phyloP scores from a whole-genome alignment of 2,888 invertebrate genomes.

The Callyntrura sp. region DNA sequence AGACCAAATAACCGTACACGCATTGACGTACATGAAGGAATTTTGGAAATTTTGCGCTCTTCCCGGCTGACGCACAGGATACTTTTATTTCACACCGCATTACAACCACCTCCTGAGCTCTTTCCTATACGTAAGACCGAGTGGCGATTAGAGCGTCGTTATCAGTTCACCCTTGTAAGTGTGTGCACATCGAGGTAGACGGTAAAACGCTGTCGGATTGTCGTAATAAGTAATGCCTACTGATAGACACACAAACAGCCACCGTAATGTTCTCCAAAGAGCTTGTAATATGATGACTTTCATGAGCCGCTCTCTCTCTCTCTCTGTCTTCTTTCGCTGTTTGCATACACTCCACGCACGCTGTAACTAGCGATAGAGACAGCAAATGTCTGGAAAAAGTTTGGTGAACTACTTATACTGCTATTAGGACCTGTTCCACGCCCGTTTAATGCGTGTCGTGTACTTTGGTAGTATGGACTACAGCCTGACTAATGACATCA shows the following conservation, averaged over 20 bases:
- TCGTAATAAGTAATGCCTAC: slow-evolving; percentile 1
- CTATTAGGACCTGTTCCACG: not conserved
- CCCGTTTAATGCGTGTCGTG: not conserved
- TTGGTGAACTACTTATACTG: not conserved
- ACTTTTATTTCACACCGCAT: not conserved
- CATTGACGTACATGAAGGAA: no score
- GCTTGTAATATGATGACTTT: slow-evolving; percentile 5
- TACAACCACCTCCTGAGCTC: not conserved
- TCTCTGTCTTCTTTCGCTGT: no score
- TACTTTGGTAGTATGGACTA: not conserved
- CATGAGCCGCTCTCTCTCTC: not conserved
- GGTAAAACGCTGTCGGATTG: slow-evolving; percentile 3
- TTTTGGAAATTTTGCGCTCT: no score
- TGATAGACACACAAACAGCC: slow-evolving; percentile 8
- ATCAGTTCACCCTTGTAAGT: not conserved
- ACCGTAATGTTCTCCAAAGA: not conserved
- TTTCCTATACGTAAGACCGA: no score
- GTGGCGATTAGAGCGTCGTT: not conserved
- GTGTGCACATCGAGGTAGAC: not conserved
- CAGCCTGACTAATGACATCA: slow-evolving; percentile 21
- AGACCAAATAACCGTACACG: not conserved
- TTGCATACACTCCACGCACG: no score
- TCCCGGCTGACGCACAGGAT: no score
- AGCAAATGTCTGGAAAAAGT: slow-evolving; percentile 10
- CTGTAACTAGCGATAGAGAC: not conserved